Percentiles rank a stretch among this genome's conserved stretches.
phyloP scores from a whole-genome alignment of 2,113 vertebrate species.

The Aplodontia rufa region DNA sequence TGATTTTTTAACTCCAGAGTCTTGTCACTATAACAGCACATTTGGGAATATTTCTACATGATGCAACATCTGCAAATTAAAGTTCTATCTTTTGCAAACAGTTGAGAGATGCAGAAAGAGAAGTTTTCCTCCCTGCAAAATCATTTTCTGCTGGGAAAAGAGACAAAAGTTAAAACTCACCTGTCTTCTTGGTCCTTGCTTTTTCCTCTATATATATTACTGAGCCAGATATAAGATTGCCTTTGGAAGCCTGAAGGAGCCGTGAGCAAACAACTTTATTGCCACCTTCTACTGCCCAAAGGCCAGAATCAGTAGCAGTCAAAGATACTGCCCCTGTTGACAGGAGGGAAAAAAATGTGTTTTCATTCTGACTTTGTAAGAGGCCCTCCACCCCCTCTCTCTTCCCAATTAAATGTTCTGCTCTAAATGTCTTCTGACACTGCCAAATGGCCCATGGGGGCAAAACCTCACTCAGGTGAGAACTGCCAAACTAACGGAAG shows the following conservation, averaged over 20 bases:
- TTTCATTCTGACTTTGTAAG: constrained; percentile 17
- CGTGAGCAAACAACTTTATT: constrained; percentile 92
- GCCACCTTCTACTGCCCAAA: constrained; percentile 95
- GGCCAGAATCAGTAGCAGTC: constrained; percentile 83
- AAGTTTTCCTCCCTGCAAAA: not conserved
- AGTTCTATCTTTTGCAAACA: not conserved
- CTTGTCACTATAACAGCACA: not conserved
- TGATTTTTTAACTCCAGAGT: constrained; percentile 7
- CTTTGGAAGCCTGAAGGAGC: constrained; percentile 91
- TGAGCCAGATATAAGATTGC: constrained; percentile 87
- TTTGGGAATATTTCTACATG: not conserved
- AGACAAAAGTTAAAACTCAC: constrained; percentile 82
- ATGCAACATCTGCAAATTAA: not conserved
- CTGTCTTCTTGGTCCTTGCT: constrained; percentile 81
- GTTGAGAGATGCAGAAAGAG: not conserved
- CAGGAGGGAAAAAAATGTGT: not conserved
- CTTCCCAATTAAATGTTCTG: not conserved
- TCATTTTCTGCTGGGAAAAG: not conserved
- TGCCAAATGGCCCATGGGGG: not conserved
- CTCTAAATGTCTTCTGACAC: not conserved
- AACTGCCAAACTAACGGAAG: not conserved
- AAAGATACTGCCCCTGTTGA: constrained; percentile 90
- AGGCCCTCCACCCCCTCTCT: not conserved
- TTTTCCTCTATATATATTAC: constrained; percentile 90
- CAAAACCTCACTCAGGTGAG: not conserved